Evolutionary conservation across 2,113 vertebrate species (phyloP).

Genomic region (Isichthys henryi): DNA sequence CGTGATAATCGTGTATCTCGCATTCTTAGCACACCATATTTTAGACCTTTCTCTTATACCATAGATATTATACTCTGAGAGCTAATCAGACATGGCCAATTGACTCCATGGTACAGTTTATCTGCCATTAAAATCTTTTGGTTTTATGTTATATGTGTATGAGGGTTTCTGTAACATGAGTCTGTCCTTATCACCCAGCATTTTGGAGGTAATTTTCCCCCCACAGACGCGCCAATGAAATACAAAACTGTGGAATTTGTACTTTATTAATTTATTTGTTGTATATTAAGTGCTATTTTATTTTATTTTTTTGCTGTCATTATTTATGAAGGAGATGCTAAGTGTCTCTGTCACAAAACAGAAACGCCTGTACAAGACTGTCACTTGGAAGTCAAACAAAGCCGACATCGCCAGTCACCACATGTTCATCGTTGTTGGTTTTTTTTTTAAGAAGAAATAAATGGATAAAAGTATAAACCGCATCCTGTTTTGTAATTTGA

Average conservation of each 20-base stretch:
- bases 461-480: slow-evolving; percentile 21
- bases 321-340: slow-evolving; percentile 31
- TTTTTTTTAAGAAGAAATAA: slow-evolving; percentile 42
- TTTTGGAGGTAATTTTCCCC: background rate
- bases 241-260: slow-evolving; percentile 18
- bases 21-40: background rate
- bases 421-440: slow-evolving; percentile 38
- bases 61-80: background rate
- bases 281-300: slow-evolving; percentile 3
- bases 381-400: slow-evolving; percentile 32
- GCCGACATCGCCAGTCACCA: slow-evolving; percentile 34
- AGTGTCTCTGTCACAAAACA: slow-evolving; percentile 32
- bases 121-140: background rate
- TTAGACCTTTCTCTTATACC: background rate
- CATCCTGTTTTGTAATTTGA: background rate
- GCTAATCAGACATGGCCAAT: background rate
- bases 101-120: background rate
- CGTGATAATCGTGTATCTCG: background rate
- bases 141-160: slow-evolving; percentile 6
- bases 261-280: slow-evolving; percentile 15
- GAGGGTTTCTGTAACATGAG: slow-evolving; percentile 14
- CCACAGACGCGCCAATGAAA: background rate
- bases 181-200: slow-evolving; percentile 25
- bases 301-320: slow-evolving; percentile 20
- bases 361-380: slow-evolving; percentile 38